Base-by-base conservation (phyloP, 1,140 invertebrate genomes). In the Pseudomyrmex flavicornis region DNA sequence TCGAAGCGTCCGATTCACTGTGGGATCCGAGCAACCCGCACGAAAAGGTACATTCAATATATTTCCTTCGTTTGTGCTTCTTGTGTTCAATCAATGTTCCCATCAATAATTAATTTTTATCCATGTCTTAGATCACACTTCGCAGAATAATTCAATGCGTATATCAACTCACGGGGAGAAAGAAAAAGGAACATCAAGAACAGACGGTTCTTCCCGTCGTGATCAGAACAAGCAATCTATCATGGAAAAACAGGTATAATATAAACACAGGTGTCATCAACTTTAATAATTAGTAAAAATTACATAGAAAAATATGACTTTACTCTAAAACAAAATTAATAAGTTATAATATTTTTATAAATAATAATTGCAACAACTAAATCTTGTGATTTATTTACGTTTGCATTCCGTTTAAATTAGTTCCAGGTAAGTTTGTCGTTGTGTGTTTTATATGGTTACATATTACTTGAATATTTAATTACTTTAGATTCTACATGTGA, bases 161-260 rank as follows among this genome's bases (percentile, higher is more conserved):
- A 90, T 91, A 20, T 84, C 92, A 13, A 75, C 76, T 5, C 92
- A 91, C 9, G 83, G 90, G 10, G 94, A 95, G 62, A 94, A 94
- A 83, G 94, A 95, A n/a, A 95, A 94, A 74, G 87, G 88, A 52
- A 65, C 83, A 13, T 92, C 92, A 1, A 92, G 93, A 89, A 92
- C 93, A 0, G 93, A 94, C 79, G 92, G 93, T 8, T 79, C 93
- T 9, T 1, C 91, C 5, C 92, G 93, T 68, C 91, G 93, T 61
- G 93, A 94, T 82, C 91, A 94, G 80, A 95, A 93, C 50, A 96
- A 97, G 72, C 96, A 96, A 82, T 96, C 95, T 15, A 96, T 96
- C 59, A 96, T 97, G 92, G 96, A 97, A 90, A 97, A 97, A 94
- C 96, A 97, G 95, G 96, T 97, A 94, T 91, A 82, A 82, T 44